Conservation (phyloP, 2,888 invertebrate genomes). For the Cryptus viduatorius region DNA sequence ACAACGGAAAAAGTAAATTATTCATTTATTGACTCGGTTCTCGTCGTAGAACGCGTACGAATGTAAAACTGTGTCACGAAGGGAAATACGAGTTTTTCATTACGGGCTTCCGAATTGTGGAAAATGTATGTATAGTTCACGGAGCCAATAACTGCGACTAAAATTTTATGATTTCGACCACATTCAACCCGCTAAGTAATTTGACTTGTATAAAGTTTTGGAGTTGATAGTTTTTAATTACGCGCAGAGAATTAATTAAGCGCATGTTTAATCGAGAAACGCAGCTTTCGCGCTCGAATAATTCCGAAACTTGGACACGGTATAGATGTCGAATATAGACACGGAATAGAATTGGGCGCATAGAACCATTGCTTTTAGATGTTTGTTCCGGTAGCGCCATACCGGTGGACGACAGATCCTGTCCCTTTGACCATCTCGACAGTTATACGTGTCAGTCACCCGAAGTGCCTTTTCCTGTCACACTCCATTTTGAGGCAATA, state of each 20-base stretch:
- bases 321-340: too few relatives aligned
- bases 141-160: not conserved
- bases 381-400: not conserved
- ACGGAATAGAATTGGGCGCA: not conserved
- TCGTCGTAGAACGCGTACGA: too few relatives aligned
- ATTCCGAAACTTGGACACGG: not conserved
- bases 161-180: not conserved
- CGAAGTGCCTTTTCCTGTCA: not conserved
- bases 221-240: not conserved
- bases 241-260: not conserved
- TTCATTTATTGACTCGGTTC: too few relatives aligned
- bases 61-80: too few relatives aligned
- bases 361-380: not conserved
- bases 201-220: not conserved
- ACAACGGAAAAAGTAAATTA: too few relatives aligned
- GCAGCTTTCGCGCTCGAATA: not conserved
- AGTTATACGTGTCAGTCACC: too few relatives aligned
- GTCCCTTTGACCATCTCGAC: not conserved
- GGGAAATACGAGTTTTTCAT: too few relatives aligned
- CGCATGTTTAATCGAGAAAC: not conserved
- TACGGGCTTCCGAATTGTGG: too few relatives aligned
- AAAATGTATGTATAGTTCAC: too few relatives aligned
- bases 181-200: not conserved
- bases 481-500: not conserved
- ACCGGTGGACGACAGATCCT: not conserved